Base-by-base conservation (phyloP, 1,140 invertebrate species). In the Bombus sibiricus region DNA sequence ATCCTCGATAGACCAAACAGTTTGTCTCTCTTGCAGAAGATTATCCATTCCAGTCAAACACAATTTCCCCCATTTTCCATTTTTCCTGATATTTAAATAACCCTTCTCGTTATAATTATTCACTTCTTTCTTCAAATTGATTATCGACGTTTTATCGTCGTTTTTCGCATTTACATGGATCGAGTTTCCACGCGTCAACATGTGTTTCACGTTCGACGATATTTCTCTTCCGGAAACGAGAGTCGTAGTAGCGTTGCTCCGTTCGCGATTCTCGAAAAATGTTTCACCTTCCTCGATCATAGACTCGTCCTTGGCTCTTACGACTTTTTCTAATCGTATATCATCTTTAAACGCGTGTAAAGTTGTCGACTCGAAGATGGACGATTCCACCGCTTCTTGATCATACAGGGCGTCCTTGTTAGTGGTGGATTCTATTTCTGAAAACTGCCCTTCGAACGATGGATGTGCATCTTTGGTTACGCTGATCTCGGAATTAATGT, bases 1-100 rank as follows among this genome's bases (percentile, higher is more conserved):
- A 92, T 98, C 97, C 41, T 96, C 95, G 64, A 98, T 95, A 87
- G 96, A 96, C 95, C 97, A 96, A 18, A 87, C 82, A 10, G 91
- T 72, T 68, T 93, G 87, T 34, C 87, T 89, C 43, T 92, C 93
- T 64, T 92, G 91, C 18, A 92, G 32, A 12, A 94, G 66, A 72
- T 81, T 62, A 37, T 92, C 84, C 53, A 91, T 92, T 4, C 91
- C 91, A 28, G 83, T 88, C 3, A 95, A 76, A 89, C 98, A 98
- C 5, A 98, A 93, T 93, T 97, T 97, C 0, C 97, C 97, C 98
- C 98, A 98, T 47, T 96, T 94, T 0, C 97, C 97, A 91, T 97
- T 96, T 92, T 97, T 97, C 43, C 97, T 93, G 0, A 98, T 96
- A 96, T 97, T 97, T 3, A 98, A 94, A 88, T 96, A 97, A 28